These are phyloP conservation scores for Phylloscopus whistleri DNA, from an alignment of 2,113 vertebrate genomes.

Conservation along the genomic window DNA sequence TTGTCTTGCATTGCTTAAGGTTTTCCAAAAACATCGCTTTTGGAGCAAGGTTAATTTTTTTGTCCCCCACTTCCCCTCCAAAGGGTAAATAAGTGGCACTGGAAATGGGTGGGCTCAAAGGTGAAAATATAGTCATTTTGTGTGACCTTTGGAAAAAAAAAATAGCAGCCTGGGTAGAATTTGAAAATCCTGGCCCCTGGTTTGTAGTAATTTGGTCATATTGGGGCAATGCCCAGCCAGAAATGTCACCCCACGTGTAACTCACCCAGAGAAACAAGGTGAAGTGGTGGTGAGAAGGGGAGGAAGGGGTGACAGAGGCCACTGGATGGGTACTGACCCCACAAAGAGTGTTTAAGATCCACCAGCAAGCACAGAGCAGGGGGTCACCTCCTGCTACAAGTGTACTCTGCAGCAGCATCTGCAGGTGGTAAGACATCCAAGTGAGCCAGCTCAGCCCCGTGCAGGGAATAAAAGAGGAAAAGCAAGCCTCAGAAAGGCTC, in stretches of 20 bases:
- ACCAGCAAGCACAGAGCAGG: not conserved
- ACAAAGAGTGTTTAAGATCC: not conserved
- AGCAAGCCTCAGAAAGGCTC: not conserved
- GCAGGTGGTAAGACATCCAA: fast-evolving
- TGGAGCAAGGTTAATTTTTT: not conserved
- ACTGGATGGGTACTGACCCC: not conserved
- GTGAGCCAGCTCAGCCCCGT: fast-evolving
- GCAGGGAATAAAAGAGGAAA: not conserved
- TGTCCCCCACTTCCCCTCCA: fast-evolving
- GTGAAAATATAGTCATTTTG: not conserved
- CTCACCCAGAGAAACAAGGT: not conserved
- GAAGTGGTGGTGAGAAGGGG: not conserved
- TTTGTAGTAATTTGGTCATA: not conserved
- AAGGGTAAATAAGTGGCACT: not conserved
- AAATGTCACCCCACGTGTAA: not conserved
- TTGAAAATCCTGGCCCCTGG: not conserved
- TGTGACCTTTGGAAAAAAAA: not conserved
- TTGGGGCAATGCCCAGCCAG: not conserved
- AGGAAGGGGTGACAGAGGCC: not conserved
- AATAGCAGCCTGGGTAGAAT: not conserved
- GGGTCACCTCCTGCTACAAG: fast-evolving
- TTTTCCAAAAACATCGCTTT: not conserved
- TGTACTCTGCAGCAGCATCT: fast-evolving
- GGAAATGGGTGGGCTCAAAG: not conserved
- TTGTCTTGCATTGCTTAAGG: not conserved